A percentile compares a stretch with the other conserved stretches of the same genome.
phyloP scores from a whole-genome alignment of 2,797 vertebrate genomes.

The Cossypha polioptera region DNA sequence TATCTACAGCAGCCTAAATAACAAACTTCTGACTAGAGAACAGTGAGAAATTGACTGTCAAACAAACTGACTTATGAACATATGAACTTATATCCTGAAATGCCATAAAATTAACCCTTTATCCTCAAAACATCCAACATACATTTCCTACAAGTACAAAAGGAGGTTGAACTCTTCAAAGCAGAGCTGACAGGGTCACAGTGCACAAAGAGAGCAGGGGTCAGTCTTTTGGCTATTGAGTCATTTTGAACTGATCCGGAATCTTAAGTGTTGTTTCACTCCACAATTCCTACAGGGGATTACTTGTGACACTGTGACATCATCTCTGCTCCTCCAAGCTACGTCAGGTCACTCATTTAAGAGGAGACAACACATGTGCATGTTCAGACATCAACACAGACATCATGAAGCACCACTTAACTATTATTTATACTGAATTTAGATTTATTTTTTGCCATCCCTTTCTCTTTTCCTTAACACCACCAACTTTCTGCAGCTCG shows the following conservation, averaged over 20 bases:
- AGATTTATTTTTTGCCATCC: background rate
- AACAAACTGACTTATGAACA: background rate
- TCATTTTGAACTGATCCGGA: background rate
- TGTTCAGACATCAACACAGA: background rate
- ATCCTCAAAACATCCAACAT: conserved; percentile 24
- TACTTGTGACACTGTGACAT: background rate
- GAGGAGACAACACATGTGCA: fast-evolving
- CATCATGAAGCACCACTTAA: background rate
- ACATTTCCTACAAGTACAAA: conserved; percentile 8
- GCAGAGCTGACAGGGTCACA: background rate
- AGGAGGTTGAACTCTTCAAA: conserved; percentile 11
- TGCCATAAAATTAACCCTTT: conserved; percentile 19
- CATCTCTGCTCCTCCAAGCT: background rate
- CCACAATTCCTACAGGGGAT: background rate
- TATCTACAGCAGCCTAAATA: background rate
- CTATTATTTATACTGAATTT: background rate
- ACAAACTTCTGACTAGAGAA: background rate
- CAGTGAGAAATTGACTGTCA: background rate
- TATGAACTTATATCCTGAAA: background rate
- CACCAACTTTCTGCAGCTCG: background rate
- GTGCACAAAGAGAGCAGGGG: fast-evolving
- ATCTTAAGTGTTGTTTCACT: background rate
- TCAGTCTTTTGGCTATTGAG: background rate
- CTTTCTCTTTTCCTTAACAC: background rate
- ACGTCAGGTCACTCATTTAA: background rate